Base-by-base conservation (phyloP, 2,113 vertebrate genomes). In the Orcinus orca region DNA sequence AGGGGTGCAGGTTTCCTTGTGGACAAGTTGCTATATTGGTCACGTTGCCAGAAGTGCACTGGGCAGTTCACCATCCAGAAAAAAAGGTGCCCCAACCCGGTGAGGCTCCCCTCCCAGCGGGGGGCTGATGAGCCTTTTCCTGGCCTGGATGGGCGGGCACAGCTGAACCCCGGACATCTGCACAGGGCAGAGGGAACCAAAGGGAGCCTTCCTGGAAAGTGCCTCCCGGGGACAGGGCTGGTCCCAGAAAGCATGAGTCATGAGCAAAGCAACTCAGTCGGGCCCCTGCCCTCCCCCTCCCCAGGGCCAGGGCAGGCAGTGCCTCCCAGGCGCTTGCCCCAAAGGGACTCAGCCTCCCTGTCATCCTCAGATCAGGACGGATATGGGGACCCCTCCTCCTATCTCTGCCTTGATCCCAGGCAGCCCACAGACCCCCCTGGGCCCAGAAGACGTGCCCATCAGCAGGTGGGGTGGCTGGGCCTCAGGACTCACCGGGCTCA, bases 191-290 rank as follows among this genome's bases (percentile, higher is more conserved):
- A 84, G 68, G 36, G 44, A 38, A 60, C 67, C 83, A 41, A 50
- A 36, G 62, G n/a, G 88, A 58, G 18, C 90, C 88, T 96, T 94
- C 85, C 60, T 84, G 76, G 88, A 80, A 97, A 90, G 58, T 12
- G 90, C 62, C 50, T 96, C 90, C 83, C 84, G 13, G 47, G 70
- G 93, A 88, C 76, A 53, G 96, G 70, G 76, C 85, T 87, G 71
- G 90, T 90, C 90, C 82, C 88, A 92, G 96, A 92, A 62, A 77
- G 60, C 9, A 2, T 95, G 93, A 97, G 74, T 96, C 93, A 88
- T 2, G 36, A 74, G 60, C 23, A 15, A 36, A 92, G 74, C 50
- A 50, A 53, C 53, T 50, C 12, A 1, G 44, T 53, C 0, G 2
- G 31, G 71, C 29, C 47, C 21, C 13, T 13, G 21, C 15, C 47